These are phyloP conservation scores for Temnothorax curvispinosus DNA, from an alignment of 1,140 invertebrate species.

Conservation along the genomic window DNA sequence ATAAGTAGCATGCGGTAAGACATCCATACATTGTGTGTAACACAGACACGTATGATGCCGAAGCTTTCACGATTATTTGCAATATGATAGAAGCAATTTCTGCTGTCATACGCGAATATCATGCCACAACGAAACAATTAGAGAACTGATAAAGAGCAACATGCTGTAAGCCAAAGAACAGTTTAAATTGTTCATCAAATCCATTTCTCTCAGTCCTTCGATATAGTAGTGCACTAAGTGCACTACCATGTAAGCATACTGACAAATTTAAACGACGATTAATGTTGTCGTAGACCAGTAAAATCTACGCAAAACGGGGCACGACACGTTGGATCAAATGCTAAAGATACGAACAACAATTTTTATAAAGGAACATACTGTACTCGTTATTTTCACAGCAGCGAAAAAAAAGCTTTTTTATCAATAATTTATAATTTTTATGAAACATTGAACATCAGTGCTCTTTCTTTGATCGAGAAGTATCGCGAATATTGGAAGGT, in stretches of 20 bases:
- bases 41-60: too few species aligned
- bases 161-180: not conserved
- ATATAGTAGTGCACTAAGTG: not conserved
- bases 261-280: not conserved
- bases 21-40: too few species aligned
- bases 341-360: not conserved
- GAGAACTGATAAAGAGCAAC: not conserved
- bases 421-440: not conserved
- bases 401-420: not conserved
- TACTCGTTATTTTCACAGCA: not conserved
- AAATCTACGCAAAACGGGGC: not conserved
- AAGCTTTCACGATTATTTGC: too few species aligned
- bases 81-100: too few species aligned
- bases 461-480: not conserved
- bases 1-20: too few species aligned
- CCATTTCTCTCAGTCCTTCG: not conserved
- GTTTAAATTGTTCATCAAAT: constrained; percentile 24
- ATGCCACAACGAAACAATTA: too few species aligned
- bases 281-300: not conserved
- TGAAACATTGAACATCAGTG: not conserved
- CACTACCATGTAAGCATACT: constrained; percentile 8
- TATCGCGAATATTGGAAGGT: not conserved
- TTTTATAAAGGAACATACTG: not conserved
- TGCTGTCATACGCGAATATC: too few species aligned
- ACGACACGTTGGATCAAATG: not conserved